Evolutionary conservation across 2,888 invertebrate species (phyloP).

Genomic region (Coelinius sp.): DNA sequence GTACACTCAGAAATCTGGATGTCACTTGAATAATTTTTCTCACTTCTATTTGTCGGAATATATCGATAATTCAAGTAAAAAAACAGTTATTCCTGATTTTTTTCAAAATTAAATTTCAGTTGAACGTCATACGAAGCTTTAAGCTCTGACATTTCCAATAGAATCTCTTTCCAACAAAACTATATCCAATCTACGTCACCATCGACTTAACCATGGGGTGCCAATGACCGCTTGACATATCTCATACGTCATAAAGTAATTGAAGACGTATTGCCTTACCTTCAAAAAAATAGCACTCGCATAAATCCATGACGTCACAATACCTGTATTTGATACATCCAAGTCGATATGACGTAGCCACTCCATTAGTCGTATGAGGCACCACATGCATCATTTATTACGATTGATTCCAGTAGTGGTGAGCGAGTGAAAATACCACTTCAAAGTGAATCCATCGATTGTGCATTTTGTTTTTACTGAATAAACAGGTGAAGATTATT

Average conservation of each 20-base stretch:
- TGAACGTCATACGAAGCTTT: background rate
- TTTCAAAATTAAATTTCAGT: background rate
- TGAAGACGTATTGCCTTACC: background rate
- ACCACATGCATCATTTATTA: background rate
- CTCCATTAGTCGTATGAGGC: background rate
- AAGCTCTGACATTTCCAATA: background rate
- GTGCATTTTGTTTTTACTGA: background rate
- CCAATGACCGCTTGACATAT: slow-evolving; percentile 7
- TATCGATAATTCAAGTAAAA: background rate
- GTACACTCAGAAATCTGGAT: background rate
- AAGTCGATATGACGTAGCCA: background rate
- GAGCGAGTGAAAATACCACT: background rate
- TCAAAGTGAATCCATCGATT: background rate
- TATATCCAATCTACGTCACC: slow-evolving; percentile 1
- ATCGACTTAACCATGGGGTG: background rate
- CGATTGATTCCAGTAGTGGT: background rate
- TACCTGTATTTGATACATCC: background rate
- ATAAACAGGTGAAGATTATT: background rate
- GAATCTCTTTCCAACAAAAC: background rate
- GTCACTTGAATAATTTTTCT: background rate
- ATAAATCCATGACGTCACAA: slow-evolving; percentile 1
- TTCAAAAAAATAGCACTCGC: background rate
- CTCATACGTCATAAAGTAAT: background rate
- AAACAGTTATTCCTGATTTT: background rate
- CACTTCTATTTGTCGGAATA: background rate